A percentile compares a stretch with the other conserved stretches of the same genome.
Conservation (phyloP, 2,888 invertebrate species). For the Eristalinus sepulchralis region DNA sequence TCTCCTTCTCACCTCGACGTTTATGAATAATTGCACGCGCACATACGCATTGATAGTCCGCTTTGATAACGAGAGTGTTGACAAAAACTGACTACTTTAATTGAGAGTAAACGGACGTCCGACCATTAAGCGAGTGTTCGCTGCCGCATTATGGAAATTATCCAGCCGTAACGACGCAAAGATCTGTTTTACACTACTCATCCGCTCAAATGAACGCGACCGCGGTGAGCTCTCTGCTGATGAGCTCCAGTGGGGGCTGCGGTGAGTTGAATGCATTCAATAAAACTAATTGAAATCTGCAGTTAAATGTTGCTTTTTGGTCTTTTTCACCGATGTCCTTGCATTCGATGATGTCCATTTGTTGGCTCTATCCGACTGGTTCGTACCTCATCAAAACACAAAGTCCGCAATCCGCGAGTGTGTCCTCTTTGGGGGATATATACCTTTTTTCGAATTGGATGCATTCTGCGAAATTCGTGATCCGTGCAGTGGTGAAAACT, state of each 20-base stretch:
- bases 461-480: constrained; percentile 25
- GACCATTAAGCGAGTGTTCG: constrained; percentile 56
- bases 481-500: constrained; percentile 24
- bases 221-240: neutral
- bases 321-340: neutral
- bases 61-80: constrained; percentile 40
- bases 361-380: constrained; percentile 11
- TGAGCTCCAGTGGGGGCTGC: neutral
- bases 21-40: neutral
- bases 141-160: constrained; percentile 65
- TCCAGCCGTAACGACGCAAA: constrained; percentile 4
- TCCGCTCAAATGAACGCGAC: constrained; percentile 29
- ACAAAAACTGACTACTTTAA: constrained; percentile 55
- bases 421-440: neutral
- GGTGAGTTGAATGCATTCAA: constrained; percentile 38
- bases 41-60: constrained; percentile 14
- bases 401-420: constrained; percentile 13
- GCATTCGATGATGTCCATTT: constrained; percentile 55
- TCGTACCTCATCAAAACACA: neutral
- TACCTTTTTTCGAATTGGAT: neutral
- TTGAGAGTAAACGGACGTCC: constrained; percentile 61
- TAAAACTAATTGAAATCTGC: constrained; percentile 70
- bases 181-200: constrained; percentile 39
- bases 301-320: constrained; percentile 57
- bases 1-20: neutral